phyloP scores from a whole-genome alignment of 2,797 vertebrate species.

The Lutjanus campechanus region DNA sequence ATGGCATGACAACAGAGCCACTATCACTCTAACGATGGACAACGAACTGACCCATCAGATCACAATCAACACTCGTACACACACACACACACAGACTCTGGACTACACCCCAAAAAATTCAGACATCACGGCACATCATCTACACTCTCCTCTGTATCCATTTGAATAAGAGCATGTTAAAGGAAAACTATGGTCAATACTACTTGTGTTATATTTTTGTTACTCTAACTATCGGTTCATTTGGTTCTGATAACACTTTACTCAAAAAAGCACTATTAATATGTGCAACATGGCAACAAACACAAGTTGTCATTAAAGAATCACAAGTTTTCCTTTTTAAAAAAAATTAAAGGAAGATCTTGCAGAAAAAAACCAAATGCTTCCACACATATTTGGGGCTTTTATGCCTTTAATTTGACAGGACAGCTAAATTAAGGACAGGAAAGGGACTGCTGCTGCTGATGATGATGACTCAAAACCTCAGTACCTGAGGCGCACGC shows the following conservation, averaged over 20 bases:
- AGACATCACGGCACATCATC: constrained; percentile 41
- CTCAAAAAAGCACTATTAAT: background rate
- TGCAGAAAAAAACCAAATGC: no score
- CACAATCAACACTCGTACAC: constrained; percentile 64
- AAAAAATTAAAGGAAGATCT: no score
- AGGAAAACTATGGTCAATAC: background rate
- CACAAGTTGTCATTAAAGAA: background rate
- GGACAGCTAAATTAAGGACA: no score
- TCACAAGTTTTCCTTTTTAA: no score
- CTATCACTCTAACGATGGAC: constrained; percentile 71
- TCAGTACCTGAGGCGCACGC: no score
- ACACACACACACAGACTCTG: constrained; percentile 30
- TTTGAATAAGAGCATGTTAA: background rate
- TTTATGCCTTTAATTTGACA: no score
- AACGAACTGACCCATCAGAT: constrained; percentile 71
- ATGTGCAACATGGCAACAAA: background rate
- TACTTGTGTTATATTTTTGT: no score
- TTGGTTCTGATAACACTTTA: background rate
- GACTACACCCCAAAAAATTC: constrained; percentile 51
- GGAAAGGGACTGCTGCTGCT: no score
- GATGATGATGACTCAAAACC: no score
- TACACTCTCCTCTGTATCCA: background rate
- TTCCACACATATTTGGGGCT: no score
- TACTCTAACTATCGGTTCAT: background rate
- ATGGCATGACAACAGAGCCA: constrained; percentile 74